Conservation (phyloP, 2,888 invertebrate genomes). For the Thecocarcelia acutangulata region DNA sequence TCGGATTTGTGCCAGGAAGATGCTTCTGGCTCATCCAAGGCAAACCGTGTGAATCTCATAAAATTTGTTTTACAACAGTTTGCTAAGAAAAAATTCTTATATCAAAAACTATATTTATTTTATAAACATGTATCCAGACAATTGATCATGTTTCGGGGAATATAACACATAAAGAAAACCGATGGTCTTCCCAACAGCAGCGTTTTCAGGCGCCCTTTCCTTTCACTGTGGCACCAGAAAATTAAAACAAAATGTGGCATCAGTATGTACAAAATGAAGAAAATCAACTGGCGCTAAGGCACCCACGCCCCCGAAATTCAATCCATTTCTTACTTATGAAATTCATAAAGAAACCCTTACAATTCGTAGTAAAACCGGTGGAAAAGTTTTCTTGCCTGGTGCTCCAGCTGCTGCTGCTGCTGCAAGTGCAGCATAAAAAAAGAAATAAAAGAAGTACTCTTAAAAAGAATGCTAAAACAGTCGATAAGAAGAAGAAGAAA, state of each 20-base stretch:
- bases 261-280: constrained; percentile 58
- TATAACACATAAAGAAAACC: no score
- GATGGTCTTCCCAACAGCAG: constrained; percentile 5
- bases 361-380: constrained; percentile 42
- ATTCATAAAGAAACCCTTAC: constrained; percentile 24
- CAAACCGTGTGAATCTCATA: no score
- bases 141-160: background rate
- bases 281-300: constrained; percentile 37
- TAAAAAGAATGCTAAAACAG: constrained; percentile 56
- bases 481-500: constrained; percentile 54
- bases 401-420: background rate
- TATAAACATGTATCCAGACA: no score
- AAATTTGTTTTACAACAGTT: no score
- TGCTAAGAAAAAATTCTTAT: no score
- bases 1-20: no score
- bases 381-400: constrained; percentile 47
- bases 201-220: constrained; percentile 3
- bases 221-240: constrained; percentile 25
- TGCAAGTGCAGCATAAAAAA: background rate
- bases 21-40: no score
- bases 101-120: no score
- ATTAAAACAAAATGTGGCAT: constrained; percentile 46
- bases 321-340: background rate
- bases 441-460: constrained; percentile 20
- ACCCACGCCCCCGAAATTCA: constrained; percentile 12